phyloP scores from a whole-genome alignment of 2,797 vertebrate genomes.

The Danionella dracula region DNA sequence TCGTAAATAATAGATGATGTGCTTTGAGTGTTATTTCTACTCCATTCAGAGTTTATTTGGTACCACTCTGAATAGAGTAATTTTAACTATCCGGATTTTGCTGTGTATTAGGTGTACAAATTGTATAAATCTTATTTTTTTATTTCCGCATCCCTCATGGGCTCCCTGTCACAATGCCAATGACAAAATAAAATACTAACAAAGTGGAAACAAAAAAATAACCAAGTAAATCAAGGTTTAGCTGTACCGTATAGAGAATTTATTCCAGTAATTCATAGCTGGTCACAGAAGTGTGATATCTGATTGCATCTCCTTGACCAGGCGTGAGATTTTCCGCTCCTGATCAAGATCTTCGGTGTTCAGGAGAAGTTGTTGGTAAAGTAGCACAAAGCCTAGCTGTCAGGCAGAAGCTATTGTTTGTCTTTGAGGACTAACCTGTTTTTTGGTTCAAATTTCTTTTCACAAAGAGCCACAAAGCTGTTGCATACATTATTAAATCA shows the following conservation, averaged over 20 bases:
- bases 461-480: slow-evolving; percentile 60
- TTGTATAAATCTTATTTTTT: no score
- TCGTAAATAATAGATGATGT: no score
- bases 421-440: slow-evolving; percentile 56
- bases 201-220: background rate
- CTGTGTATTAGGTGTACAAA: no score
- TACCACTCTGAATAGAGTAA: no score
- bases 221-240: background rate
- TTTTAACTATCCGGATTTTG: no score
- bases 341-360: slow-evolving; percentile 38
- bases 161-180: background rate
- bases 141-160: no score
- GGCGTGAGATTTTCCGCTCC: slow-evolving; percentile 41
- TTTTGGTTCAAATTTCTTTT: slow-evolving; percentile 63
- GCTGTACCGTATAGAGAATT: no score
- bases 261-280: no score
- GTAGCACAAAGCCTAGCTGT: slow-evolving; percentile 50
- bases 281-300: background rate
- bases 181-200: background rate
- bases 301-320: background rate
- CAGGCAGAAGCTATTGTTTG: slow-evolving; percentile 42
- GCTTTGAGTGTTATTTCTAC: no score
- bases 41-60: no score
- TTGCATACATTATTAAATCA: slow-evolving; percentile 77
- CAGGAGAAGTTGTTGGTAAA: slow-evolving; percentile 29